Evolutionary conservation across 2,888 invertebrate genomes (phyloP).

Genomic region (Esperia sulphurella): DNA sequence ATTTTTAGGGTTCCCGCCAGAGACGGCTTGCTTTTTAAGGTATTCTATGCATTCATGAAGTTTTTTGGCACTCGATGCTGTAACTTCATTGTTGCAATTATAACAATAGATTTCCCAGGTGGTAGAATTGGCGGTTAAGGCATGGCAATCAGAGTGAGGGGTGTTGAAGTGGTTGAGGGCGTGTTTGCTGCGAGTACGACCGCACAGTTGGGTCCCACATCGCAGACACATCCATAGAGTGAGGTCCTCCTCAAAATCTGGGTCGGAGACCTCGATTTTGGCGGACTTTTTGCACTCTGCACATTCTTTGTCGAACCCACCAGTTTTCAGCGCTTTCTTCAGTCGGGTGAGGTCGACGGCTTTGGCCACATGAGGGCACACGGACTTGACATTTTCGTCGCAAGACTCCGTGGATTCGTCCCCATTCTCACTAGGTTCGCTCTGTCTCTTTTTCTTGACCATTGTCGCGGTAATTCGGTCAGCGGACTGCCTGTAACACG

Average conservation of each 20-base stretch:
- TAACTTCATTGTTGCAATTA: conserved; percentile 85
- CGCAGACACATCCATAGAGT: conserved; percentile 89
- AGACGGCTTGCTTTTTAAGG: conserved; percentile 79
- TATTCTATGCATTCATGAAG: conserved; percentile 87
- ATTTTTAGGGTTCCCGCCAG: conserved; percentile 38
- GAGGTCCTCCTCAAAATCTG: conserved; percentile 71
- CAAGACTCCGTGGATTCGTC: conserved; percentile 86
- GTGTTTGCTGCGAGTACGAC: conserved; percentile 83
- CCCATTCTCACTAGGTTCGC: conserved; percentile 81
- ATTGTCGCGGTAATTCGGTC: conserved; percentile 68
- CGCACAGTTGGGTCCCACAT: conserved; percentile 89
- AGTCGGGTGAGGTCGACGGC: conserved; percentile 82
- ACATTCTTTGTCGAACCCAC: conserved; percentile 79
- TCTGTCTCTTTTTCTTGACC: conserved; percentile 87
- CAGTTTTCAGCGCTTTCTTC: conserved; percentile 76
- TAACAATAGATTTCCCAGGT: conserved; percentile 89
- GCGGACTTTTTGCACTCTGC: conserved; percentile 76
- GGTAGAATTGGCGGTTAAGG: conserved; percentile 84
- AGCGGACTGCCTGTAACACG: conserved; percentile 65
- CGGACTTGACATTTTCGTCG: conserved; percentile 81
- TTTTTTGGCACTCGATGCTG: conserved; percentile 80
- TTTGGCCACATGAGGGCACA: conserved; percentile 85
- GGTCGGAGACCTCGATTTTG: conserved; percentile 58
- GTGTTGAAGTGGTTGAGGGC: conserved; percentile 86
- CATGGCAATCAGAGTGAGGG: conserved; percentile 87